Conservation (phyloP, 2,113 vertebrate genomes). For the Ranitomeya variabilis region DNA sequence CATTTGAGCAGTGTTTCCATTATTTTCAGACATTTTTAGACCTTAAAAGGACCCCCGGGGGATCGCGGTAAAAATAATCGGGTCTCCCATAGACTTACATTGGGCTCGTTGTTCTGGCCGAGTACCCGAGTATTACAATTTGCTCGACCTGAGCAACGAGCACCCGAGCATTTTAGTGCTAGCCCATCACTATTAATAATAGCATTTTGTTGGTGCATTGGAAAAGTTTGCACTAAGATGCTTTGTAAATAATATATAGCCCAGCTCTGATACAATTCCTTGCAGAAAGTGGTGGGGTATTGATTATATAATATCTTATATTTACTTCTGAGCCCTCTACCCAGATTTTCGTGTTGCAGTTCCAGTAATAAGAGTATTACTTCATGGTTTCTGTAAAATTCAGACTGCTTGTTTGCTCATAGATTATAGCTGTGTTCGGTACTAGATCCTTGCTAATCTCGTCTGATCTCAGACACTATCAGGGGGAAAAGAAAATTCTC, state of each 20-base stretch:
- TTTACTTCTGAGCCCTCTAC: background rate
- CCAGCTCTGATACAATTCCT: background rate
- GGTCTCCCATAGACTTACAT: no score
- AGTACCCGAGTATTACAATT: no score
- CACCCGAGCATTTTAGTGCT: no score
- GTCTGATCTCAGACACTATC: background rate
- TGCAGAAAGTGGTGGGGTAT: background rate
- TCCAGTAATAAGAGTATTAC: background rate
- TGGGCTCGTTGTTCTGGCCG: no score
- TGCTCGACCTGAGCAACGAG: no score
- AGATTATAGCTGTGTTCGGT: background rate
- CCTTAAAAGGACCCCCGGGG: no score
- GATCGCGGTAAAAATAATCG: no score
- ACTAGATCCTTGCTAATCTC: background rate
- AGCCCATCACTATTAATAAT: background rate
- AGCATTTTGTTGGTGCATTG: background rate
- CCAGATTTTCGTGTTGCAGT: background rate
- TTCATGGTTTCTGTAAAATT: background rate
- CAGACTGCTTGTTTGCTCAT: background rate
- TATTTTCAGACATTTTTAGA: no score
- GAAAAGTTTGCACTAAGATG: background rate
- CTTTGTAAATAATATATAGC: background rate
- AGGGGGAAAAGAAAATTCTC: background rate
- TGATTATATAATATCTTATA: background rate
- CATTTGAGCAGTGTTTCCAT: no score